Percentiles rank a stretch among this genome's conserved stretches.
These are phyloP conservation scores for Tringa solitaria DNA, from an alignment of 2,113 vertebrate species.

Conservation along the genomic window DNA sequence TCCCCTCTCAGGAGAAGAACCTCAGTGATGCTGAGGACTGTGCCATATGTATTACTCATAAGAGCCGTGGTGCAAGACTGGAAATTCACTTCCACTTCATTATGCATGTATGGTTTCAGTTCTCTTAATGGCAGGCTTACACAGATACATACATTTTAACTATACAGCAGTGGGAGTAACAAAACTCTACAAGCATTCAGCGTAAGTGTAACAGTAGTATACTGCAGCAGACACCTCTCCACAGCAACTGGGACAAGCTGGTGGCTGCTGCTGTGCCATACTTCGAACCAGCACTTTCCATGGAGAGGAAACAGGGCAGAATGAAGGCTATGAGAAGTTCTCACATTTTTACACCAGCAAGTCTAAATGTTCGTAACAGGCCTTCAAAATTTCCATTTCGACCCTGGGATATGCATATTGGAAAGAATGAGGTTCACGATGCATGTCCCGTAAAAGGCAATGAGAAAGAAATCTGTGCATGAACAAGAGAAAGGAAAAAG, in stretches of 20 bases:
- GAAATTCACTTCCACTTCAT: not conserved
- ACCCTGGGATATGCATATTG: not conserved
- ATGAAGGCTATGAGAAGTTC: not conserved
- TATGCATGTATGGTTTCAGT: not conserved
- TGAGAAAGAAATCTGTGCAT: not conserved
- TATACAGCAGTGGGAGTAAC: not conserved
- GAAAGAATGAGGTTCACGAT: not conserved
- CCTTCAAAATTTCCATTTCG: not conserved
- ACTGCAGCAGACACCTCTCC: not conserved
- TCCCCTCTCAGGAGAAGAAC: not conserved
- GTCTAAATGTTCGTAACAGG: fast-evolving
- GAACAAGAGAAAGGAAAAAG: not conserved
- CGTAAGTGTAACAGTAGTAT: not conserved
- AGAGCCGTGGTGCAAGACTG: not conserved
- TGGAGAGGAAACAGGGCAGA: not conserved
- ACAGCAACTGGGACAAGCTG: not conserved
- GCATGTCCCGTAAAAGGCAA: not conserved
- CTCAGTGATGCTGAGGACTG: not conserved
- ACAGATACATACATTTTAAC: not conserved
- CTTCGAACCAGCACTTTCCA: not conserved
- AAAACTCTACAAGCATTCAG: not conserved
- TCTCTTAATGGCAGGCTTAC: not conserved
- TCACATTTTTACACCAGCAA: not conserved
- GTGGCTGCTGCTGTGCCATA: not conserved
- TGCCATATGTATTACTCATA: not conserved